These are phyloP conservation scores for Limulus polyphemus DNA, from an alignment of 2,888 invertebrate species.

Conservation along the genomic window DNA sequence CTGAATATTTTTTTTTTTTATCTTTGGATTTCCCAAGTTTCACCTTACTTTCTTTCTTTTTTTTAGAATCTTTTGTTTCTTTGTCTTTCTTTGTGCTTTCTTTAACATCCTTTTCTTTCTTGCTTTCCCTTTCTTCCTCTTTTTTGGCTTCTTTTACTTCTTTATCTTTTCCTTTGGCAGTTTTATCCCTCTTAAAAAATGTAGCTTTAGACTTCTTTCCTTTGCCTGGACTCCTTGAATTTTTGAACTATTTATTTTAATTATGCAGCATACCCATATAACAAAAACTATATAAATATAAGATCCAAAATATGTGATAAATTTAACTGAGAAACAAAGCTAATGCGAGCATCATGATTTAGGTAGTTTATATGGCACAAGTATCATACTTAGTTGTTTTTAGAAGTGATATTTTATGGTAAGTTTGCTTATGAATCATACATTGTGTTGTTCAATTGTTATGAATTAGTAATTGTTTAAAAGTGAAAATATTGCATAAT, in stretches of 20 bases:
- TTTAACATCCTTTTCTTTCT: conserved; percentile 3
- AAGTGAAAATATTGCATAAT: too few species aligned
- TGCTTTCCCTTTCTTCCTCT: conserved; percentile 42
- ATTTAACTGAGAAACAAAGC: too few species aligned
- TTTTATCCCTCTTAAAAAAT: conserved; percentile 42
- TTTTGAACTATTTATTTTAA: not conserved
- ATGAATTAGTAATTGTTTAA: too few species aligned
- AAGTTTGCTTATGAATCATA: too few species aligned
- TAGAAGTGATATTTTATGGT: too few species aligned
- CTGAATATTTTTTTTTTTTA: conserved; percentile 23
- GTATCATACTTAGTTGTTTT: too few species aligned
- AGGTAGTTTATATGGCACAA: too few species aligned
- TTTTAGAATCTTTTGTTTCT: conserved; percentile 2
- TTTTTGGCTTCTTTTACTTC: conserved; percentile 57
- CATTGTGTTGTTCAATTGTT: too few species aligned
- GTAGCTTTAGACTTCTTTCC: conserved; percentile 41
- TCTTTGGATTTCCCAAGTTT: conserved; percentile 23
- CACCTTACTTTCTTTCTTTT: conserved; percentile 13
- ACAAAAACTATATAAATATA: too few species aligned
- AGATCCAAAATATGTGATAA: too few species aligned
- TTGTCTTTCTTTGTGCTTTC: not conserved
- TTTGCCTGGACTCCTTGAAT: conserved; percentile 36
- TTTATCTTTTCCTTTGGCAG: conserved; percentile 53
- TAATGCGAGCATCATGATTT: too few species aligned
- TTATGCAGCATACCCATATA: too few species aligned